Evolutionary conservation across 2,797 vertebrate species (phyloP), one percentile per base, ranked within the genome.

Genomic region (Salarias fasciatus): DNA sequence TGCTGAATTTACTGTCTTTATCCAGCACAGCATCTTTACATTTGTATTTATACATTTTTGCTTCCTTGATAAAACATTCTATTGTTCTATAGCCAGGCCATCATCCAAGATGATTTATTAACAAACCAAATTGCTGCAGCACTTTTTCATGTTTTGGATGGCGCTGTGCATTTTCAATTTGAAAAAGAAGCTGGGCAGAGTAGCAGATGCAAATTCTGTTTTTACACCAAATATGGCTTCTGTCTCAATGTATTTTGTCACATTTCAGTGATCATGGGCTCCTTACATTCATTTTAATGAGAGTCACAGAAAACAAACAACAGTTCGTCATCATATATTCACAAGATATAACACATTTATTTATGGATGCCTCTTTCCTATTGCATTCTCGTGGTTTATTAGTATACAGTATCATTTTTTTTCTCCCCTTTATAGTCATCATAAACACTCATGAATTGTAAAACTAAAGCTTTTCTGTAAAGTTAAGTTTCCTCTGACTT

Each of bases 241-340:
- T 49, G 9, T 79, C 77, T 18, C 2, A 1, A 63, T 84, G 75
- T 75, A 67, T 80, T 80, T 82, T 61, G 45, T 76, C 52, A 67
- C 43, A 75, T 60, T 44, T 63, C 49, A 70, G 75, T 54, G 68
- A 65, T 77, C 67, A 71, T 63, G 65, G 56, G 56, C 59, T 71
- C 74, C 52, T 66, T 72, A 77, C 70, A 82, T 80, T 72, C 79
- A 75, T 78, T 79, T 46, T 64, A 70, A 51, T 54, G 51, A 41
- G 45, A 54, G 77, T 69, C 71, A 74, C 47, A 71, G 44, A 64
- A 64, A 52, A 75, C 28, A 64, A 52, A 75, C 28, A 60, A 41
- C 41, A 42, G 60, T 31, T 43, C 61, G 56, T n/a, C n/a, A 60
- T 29, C 0, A 35, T 59, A 51, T 74, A 76, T 79, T 70, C 56